phyloP scores from a whole-genome alignment of 1,140 invertebrate species.

The Dufourea novaeangliae region DNA sequence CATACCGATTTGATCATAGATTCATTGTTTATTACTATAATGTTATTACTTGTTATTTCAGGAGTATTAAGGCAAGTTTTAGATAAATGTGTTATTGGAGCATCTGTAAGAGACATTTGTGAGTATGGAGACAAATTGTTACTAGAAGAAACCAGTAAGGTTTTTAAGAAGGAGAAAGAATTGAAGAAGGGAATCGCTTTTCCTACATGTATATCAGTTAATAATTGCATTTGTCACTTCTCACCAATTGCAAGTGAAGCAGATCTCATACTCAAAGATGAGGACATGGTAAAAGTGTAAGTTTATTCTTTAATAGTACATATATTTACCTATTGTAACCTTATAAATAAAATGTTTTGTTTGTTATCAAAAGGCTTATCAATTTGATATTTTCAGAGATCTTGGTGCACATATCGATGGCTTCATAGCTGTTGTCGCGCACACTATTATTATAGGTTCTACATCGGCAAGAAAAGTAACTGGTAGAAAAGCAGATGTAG shows the following conservation, averaged over 20 bases:
- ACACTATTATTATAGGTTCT: constrained; percentile 95
- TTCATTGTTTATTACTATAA: too few relatives aligned
- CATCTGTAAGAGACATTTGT: constrained; percentile 95
- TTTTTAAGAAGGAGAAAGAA: constrained; percentile 99
- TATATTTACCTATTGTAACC: not conserved
- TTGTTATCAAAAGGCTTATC: constrained; percentile 13
- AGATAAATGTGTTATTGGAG: constrained; percentile 92
- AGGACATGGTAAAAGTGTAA: constrained; percentile 99
- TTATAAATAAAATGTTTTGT: not conserved
- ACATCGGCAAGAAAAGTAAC: constrained; percentile 86
- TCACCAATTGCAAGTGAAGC: constrained; percentile 97
- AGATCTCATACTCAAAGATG: constrained; percentile 93
- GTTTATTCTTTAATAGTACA: constrained; percentile 69
- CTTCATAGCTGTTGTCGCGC: constrained; percentile 98
- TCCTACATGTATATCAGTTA: constrained; percentile 98
- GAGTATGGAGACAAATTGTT: constrained; percentile 94
- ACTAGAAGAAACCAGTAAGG: constrained; percentile 95
- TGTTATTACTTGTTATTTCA: constrained; percentile 78
- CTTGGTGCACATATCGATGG: constrained; percentile 99
- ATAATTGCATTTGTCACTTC: constrained; percentile 99
- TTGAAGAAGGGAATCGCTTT: constrained; percentile 99
- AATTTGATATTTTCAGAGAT: constrained; percentile 87
- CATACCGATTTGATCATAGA: not conserved
- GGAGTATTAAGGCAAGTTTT: constrained; percentile 95
- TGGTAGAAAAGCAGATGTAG: constrained; percentile 96